Conservation (phyloP, 1,140 invertebrate species). For the Odontomachus brunneus region DNA sequence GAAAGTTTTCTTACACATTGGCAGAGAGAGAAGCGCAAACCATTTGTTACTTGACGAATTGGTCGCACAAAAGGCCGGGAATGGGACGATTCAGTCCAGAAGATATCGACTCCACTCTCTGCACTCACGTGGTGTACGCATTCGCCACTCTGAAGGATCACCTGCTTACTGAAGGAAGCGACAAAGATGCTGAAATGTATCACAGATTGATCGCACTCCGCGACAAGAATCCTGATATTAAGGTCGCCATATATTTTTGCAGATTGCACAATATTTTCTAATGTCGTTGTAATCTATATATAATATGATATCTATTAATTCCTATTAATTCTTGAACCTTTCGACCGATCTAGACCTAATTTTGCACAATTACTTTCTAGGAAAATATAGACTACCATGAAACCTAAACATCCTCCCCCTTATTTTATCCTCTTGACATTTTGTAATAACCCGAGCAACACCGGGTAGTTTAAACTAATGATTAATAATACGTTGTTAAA, state of each 20-base stretch:
- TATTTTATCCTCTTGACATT: too few relatives aligned
- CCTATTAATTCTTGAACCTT: too few relatives aligned
- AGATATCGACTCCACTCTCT: constrained; percentile 94
- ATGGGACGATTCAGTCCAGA: constrained; percentile 94
- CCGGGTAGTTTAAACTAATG: too few relatives aligned
- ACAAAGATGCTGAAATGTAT: constrained; percentile 94
- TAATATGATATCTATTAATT: too few relatives aligned
- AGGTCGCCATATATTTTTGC: constrained; percentile 82
- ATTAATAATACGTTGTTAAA: too few relatives aligned
- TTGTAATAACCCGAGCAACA: too few relatives aligned
- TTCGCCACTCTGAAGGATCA: constrained; percentile 96
- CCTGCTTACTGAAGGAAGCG: constrained; percentile 91
- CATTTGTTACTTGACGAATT: constrained; percentile 97
- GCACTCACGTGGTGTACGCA: constrained; percentile 97
- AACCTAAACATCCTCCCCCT: too few relatives aligned
- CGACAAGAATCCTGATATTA: constrained; percentile 95
- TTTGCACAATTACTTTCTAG: too few relatives aligned
- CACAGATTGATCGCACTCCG: constrained; percentile 93
- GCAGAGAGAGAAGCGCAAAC: constrained; percentile 92
- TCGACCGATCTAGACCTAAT: too few relatives aligned
- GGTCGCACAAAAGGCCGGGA: constrained; percentile 95
- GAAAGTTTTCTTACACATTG: constrained; percentile 66
- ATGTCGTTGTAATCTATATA: constrained; percentile 36
- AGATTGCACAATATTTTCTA: constrained; percentile 27
- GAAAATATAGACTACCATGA: too few relatives aligned